Base-by-base conservation (phyloP, 64 coral and sea anemone species). In the Montipora capricornis region DNA sequence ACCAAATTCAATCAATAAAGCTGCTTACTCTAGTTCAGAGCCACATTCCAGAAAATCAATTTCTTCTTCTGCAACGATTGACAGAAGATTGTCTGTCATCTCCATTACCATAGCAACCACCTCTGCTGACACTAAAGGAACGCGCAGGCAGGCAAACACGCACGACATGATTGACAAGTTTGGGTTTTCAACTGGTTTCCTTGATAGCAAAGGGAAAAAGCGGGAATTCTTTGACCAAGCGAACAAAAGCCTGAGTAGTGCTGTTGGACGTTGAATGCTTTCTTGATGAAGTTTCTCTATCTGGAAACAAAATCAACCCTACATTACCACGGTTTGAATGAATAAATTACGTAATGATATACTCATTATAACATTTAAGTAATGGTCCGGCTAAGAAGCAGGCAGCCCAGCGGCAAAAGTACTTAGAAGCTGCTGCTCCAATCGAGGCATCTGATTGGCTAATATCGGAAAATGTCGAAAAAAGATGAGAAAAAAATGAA, bases 71-170 rank as follows among this genome's bases (percentile, higher is more conserved):
- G 4, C 14, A 11, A 64, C 14, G 61, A 0, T 12, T 45, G 49
- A 92, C 17, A 99, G 84, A 44, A 99, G 73, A 80, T 94, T 96
- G 26, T 99, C 92, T 8, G 98, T 83, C 74, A 99, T 99, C 68
- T 96, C 98, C 89, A 99, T 99, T 57, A 99, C 98, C 92, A 96
- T 93, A 14, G 95, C 67, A 92, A 96, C 87, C 12, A 99, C 95
- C 53, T 90, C 87, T 0, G 79, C 52, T 74, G 86, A 84, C 24
- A 96, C 92, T n/a, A 68, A 76, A 2, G 89, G 83, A 52, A 95
- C 92, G 52, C 60, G 62, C 46, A 99, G 58, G 74, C 92, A 96
- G n/a, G 29, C 78, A 58, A 92, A 99, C 37, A 99, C 92, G n/a
- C 82, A 74, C 49, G 37, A 60, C 78, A 99, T 83, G 61, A 99